Evolutionary conservation across 92 coral and sea anemone genomes (phyloP).

Genomic region (Porites lobata): DNA sequence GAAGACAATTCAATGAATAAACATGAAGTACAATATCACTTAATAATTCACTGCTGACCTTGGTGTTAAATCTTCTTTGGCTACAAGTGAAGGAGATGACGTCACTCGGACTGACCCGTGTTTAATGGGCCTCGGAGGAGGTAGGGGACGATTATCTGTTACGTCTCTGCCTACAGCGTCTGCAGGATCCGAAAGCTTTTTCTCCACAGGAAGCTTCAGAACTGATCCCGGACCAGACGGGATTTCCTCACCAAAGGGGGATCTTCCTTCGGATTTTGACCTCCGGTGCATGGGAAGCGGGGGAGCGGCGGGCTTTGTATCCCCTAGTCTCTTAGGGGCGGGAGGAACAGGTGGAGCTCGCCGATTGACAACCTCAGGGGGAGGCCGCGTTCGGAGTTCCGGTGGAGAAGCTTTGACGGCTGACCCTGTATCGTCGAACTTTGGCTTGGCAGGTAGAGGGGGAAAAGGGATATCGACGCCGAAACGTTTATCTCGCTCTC

Average conservation of each 20-base stretch:
- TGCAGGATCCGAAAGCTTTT: slow-evolving; percentile 60
- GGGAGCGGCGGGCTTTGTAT: slow-evolving; percentile 68
- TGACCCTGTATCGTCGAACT: slow-evolving; percentile 49
- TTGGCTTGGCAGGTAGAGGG: slow-evolving; percentile 50
- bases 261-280: slow-evolving; percentile 83
- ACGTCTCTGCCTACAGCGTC: slow-evolving; percentile 22
- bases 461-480: slow-evolving; percentile 33
- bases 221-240: slow-evolving; percentile 10
- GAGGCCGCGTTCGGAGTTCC: slow-evolving; percentile 38
- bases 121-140: slow-evolving; percentile 72
- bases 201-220: slow-evolving; percentile 31
- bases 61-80: slow-evolving; percentile 29
- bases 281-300: slow-evolving; percentile 85
- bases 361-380: slow-evolving; percentile 31
- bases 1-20: not conserved
- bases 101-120: slow-evolving; percentile 12
- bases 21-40: not conserved
- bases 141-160: slow-evolving; percentile 48
- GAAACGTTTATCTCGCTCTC: slow-evolving; percentile 66
- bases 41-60: slow-evolving; percentile 11
- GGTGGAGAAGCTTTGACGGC: slow-evolving; percentile 71
- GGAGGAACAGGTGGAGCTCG: slow-evolving; percentile 76
- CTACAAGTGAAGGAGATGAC: slow-evolving; percentile 30
- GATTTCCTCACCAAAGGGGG: slow-evolving; percentile 76
- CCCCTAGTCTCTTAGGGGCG: slow-evolving; percentile 63